Percentiles rank a stretch among this genome's conserved stretches.
Conservation (phyloP, 2,113 vertebrate species). For the Notothenia rossii region DNA sequence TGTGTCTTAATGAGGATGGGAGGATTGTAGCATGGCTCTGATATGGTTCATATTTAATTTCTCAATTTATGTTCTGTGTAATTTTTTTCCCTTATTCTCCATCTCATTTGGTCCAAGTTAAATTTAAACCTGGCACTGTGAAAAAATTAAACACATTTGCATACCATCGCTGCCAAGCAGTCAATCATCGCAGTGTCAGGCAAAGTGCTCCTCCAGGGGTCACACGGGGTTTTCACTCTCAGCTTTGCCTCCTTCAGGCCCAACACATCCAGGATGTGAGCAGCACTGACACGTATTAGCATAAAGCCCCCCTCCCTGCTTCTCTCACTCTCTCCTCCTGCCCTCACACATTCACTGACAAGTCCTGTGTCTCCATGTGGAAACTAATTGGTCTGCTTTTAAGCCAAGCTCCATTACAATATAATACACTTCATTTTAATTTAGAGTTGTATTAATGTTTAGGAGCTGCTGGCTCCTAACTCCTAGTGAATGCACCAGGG, state of each 20-base stretch:
- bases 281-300: conserved; percentile 48
- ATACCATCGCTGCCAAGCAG: conserved; percentile 37
- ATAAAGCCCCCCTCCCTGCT: conserved; percentile 46
- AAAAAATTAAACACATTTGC: conserved; percentile 50
- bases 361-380: conserved; percentile 23
- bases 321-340: conserved; percentile 9
- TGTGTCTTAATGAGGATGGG: conserved; percentile 63
- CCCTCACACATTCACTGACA: conserved; percentile 53
- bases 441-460: conserved; percentile 13
- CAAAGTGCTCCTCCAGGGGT: conserved; percentile 60
- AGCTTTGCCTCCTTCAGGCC: conserved; percentile 43
- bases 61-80: not conserved
- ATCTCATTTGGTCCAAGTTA: not conserved
- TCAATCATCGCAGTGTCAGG: conserved; percentile 51
- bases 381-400: conserved; percentile 39
- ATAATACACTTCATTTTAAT: conserved; percentile 3
- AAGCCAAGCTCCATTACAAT: conserved; percentile 10
- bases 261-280: conserved; percentile 44
- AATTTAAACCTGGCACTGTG: conserved; percentile 32
- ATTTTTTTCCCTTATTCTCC: not conserved
- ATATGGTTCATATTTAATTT: conserved; percentile 33
- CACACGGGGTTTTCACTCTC: conserved; percentile 30
- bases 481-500: conserved; percentile 5
- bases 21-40: conserved; percentile 32
- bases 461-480: conserved; percentile 4